Base-by-base conservation (phyloP, 2,113 vertebrate genomes). In the Indicator maculatus region DNA sequence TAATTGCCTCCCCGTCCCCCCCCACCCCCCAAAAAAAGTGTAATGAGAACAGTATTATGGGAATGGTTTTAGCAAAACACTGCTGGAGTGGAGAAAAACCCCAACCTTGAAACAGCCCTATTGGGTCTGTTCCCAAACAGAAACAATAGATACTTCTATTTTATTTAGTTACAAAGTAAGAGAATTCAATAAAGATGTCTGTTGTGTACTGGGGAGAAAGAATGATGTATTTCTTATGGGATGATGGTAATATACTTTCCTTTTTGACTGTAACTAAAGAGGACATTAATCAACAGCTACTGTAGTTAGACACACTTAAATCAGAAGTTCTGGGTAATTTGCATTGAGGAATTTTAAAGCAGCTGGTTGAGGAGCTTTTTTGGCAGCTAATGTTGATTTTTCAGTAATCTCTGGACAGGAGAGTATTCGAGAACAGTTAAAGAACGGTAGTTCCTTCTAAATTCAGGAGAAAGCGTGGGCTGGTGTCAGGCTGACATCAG, bases 251-350 rank as follows among this genome's bases (percentile, higher is more conserved):
- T 95, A 93, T 41, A 83, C 91, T 94, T 87, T 77, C 93, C 89
- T 67, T 74, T 77, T 75, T 87, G 93, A 83, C 95, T 95, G 87
- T 88, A 95, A 95, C 91, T 95, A 95, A 96, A 91, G 95, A 95
- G 91, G 91, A 58, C 88, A 94, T 96, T 96, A 96, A 96, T 95
- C 93, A 96, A 92, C 64, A 93, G 67, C 82, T 91, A 88, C 82
- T 96, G 91, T 79, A 94, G 86, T 89, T 94, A 94, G 91, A 91
- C 96, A 94, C 75, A 89, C 45, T 96, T 93, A 93, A 94, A 91
- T 95, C 93, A 96, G 84, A 94, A 95, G 96, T 93, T 96, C 94
- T 96, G 95, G 94, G 91, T 92, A 95, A 95, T 95, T 95, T 96
- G 75, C 91, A 96, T 39, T 1, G 11, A 92, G 61, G 74, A 86